Base-by-base conservation (phyloP, 2,888 invertebrate genomes). In the Ichneumoninae sp. region DNA sequence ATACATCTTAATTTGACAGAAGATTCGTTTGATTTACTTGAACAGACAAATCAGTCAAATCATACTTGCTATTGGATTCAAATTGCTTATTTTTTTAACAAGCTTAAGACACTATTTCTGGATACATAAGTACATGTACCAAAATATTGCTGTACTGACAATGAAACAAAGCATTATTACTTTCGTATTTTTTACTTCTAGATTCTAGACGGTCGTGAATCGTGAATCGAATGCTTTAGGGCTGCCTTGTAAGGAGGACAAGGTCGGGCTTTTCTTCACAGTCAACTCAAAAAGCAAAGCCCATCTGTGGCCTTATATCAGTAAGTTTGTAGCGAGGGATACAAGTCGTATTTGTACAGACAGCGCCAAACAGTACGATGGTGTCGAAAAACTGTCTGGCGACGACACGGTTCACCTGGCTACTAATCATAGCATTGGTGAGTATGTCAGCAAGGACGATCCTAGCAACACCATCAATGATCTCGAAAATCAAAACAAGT, bases 401-500 rank as follows among this genome's bases (percentile, higher is more conserved):
- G 52, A 19, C 26, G 22, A 30, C 69, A 76, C 82, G 5, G 81
- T 82, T 22, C 85, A 87, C 74, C 76, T 86, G 78, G 19, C 47
- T 13, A 86, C 87, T 2, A 85, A 79, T 65, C 82, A 85, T 65
- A 80, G 84, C 30, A 78, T 33, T 5, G 83, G 86, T 26, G 87
- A 87, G 33, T 86, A 62, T 57, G 85, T 83, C 0, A 30, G 47
- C 19, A 60, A 50, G 71, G 50, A 69, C 5, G 54, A 84, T 80
- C 60, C 75, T 1, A 13, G 8, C 0, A 52, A 86, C 54, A 85
- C 78, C 8, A 85, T 87, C 30, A 87, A 87, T 52, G 78, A 87
- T 69, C 71, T 87, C 13, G 82, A 86, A 69, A 86, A 86, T 33
- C 86, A 84, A 62, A 86, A 87, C 33, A 84, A 75, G 36, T 50